phyloP scores from a whole-genome alignment of 2,888 invertebrate genomes.

The Arctia plantaginis region DNA sequence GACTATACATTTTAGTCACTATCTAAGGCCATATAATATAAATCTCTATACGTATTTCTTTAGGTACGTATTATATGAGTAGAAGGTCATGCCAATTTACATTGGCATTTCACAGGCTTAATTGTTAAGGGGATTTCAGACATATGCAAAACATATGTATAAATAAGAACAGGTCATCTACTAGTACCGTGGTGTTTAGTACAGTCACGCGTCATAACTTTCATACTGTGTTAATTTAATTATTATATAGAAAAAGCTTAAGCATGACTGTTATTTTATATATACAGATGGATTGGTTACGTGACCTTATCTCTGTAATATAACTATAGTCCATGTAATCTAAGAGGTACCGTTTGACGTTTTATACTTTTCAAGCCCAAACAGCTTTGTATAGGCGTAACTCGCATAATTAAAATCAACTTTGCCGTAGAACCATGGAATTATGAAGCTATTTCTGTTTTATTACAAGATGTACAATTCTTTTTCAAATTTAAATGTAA shows the following conservation, averaged over 20 bases:
- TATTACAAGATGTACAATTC: too few species aligned
- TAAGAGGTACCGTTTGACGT: too few species aligned
- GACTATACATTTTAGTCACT: background rate
- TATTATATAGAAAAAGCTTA: background rate
- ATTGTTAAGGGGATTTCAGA: background rate
- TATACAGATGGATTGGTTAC: too few species aligned
- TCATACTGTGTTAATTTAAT: background rate
- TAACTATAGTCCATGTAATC: too few species aligned
- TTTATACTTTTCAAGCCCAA: too few species aligned
- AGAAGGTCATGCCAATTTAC: background rate
- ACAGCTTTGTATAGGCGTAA: too few species aligned
- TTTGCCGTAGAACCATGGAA: too few species aligned
- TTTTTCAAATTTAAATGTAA: too few species aligned
- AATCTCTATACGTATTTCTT: background rate
- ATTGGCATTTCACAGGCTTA: background rate
- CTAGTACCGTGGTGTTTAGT: background rate
- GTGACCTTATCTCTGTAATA: too few species aligned
- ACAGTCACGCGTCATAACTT: background rate
- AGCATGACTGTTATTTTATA: background rate
- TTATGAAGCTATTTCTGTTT: too few species aligned
- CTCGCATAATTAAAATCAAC: too few species aligned
- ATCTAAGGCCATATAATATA: background rate
- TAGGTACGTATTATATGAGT: background rate
- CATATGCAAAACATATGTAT: background rate
- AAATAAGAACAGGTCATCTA: background rate